Base-by-base conservation (phyloP, 2,797 vertebrate species). In the Mergus octosetaceus region DNA sequence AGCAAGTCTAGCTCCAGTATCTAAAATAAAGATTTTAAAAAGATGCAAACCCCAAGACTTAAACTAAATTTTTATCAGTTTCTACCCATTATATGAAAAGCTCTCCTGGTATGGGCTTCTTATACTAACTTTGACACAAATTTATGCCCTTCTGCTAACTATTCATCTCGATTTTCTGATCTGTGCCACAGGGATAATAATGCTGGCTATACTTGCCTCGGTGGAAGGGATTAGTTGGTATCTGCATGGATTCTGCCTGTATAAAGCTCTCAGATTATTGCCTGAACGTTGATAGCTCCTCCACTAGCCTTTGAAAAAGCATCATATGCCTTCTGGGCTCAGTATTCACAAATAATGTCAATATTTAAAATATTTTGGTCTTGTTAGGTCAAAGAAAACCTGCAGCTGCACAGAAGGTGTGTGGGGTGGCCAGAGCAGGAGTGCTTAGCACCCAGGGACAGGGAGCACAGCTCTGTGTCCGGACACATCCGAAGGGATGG, bases 141-240 rank as follows among this genome's bases (percentile, higher is more conserved):
- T 75, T 39, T 57, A 64, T 56, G 49, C 45, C 54, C 13, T 74
- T 83, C 75, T 83, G 18, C 65, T 85, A 89, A 87, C 80, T 83
- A n/a, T 87, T 85, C 72, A 83, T 78, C 84, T 86, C 64, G 25
- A 3, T 92, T 94, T 75, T 92, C 83, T 77, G 43, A 43, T 56
- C 87, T 0, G 0, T 69, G 77, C 45, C 74, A 68, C 39, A 68
- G 36, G 49, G 70, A 82, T 86, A 94, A 79, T 88, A 88, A 81
- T 6, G 30, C 39, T 66, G 90, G 49, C 74, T 86, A 6, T 53
- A 34, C 32, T 13, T 84, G 89, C 89, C 85, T 86, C 66, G 54
- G 57, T 54, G 60, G 36, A 91, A 60, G 73, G 89, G 82, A 84
- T 86, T 90, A 94, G 76, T 77, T 83, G 65, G 65, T 77, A 93